Conservation (phyloP, 2,888 invertebrate genomes). For the Acronicta aceris region DNA sequence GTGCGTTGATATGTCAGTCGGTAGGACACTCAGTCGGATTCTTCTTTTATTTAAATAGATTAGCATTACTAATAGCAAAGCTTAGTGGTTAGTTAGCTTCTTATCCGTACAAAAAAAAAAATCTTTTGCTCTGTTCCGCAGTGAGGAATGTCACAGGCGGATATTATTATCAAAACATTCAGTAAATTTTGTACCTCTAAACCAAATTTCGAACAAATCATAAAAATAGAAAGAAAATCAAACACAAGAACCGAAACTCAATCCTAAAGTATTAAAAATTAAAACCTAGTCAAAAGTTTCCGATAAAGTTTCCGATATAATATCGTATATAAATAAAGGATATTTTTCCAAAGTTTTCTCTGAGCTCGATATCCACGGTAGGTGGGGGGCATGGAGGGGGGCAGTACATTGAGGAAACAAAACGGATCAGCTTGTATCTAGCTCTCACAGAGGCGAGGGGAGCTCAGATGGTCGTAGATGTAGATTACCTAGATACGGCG, state of each 20-base stretch:
- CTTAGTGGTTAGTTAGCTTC: too few relatives aligned
- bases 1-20: too few relatives aligned
- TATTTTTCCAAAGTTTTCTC: conserved; percentile 58
- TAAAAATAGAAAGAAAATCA: conserved; percentile 34
- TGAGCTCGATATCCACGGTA: conserved; percentile 36
- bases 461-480: conserved; percentile 55
- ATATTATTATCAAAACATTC: not conserved
- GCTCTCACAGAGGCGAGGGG: conserved; percentile 58
- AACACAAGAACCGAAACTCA: conserved; percentile 36
- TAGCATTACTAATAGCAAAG: too few relatives aligned
- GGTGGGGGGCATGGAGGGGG: conserved; percentile 18
- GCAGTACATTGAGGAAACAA: conserved; percentile 70
- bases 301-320: conserved; percentile 52
- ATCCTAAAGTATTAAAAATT: conserved; percentile 55
- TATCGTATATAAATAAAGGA: conserved; percentile 58
- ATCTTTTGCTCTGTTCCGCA: too few relatives aligned
- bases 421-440: conserved; percentile 79
- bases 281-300: conserved; percentile 51
- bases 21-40: too few relatives aligned
- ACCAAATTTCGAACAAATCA: conserved; percentile 12
- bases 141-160: not conserved
- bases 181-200: not conserved
- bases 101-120: too few relatives aligned
- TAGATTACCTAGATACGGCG: conserved; percentile 65
- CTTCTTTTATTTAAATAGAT: too few relatives aligned